Evolutionary conservation across 2,113 vertebrate genomes (phyloP).

Genomic region (Drymodes brunneopygia): DNA sequence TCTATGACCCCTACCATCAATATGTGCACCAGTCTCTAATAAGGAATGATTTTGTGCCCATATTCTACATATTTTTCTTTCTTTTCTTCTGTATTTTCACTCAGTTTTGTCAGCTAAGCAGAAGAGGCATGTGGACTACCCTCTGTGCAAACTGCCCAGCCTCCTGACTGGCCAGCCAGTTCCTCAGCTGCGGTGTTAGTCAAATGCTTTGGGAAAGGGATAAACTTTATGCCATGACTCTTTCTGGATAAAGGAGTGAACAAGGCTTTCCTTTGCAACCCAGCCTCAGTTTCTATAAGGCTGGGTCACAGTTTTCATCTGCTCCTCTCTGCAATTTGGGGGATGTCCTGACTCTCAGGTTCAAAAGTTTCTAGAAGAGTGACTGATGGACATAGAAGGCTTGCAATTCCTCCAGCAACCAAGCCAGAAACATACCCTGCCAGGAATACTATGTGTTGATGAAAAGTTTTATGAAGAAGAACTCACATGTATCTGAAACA

Average conservation of each 20-base stretch:
- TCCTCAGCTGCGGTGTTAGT: not conserved
- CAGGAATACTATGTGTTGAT: not conserved
- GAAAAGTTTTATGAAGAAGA: not conserved
- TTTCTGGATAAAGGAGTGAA: not conserved
- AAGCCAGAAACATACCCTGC: not conserved
- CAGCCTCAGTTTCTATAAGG: not conserved
- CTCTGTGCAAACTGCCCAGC: not conserved
- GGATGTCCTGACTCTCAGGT: not conserved
- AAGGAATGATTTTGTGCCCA: not conserved
- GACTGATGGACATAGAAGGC: not conserved
- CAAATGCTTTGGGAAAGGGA: not conserved
- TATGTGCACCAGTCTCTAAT: fast-evolving
- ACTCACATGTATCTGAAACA: not conserved
- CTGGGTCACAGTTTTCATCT: not conserved
- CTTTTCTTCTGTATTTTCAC: not conserved
- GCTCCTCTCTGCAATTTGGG: not conserved
- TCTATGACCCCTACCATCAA: not conserved
- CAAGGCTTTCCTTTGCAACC: not conserved
- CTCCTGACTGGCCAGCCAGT: not conserved
- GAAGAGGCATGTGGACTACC: not conserved
- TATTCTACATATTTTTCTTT: not conserved
- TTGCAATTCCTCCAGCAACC: not conserved
- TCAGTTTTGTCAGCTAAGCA: not conserved
- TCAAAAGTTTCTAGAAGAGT: not conserved
- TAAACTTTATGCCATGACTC: not conserved